These are phyloP conservation scores for Ciconia boyciana DNA, from an alignment of 2,113 vertebrate species.

Conservation along the genomic window DNA sequence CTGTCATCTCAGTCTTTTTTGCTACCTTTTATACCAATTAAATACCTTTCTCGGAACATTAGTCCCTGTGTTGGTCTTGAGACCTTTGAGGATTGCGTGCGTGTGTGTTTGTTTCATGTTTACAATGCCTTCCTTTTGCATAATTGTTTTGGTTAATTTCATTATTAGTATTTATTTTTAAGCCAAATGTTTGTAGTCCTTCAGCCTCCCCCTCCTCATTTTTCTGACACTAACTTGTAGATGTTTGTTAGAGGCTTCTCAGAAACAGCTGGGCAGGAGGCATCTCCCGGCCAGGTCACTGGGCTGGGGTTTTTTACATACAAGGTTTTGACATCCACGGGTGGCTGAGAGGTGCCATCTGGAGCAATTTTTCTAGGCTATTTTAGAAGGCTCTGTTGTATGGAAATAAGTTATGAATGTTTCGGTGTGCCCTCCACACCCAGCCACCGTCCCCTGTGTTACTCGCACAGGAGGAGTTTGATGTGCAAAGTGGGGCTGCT, in stretches of 20 bases:
- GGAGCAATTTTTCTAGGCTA: conserved; percentile 9
- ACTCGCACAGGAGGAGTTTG: neutral
- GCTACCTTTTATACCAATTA: conserved; percentile 78
- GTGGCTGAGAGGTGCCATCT: conserved; percentile 7
- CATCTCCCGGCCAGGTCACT: neutral
- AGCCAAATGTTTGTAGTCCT: conserved; percentile 76
- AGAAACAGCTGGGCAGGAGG: conserved; percentile 62
- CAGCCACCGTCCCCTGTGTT: neutral
- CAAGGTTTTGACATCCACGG: neutral
- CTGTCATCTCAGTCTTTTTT: conserved; percentile 56
- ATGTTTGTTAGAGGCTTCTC: conserved; percentile 62
- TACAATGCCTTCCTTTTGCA: conserved; percentile 71
- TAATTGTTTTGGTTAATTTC: conserved; percentile 73
- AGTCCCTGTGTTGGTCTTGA: conserved; percentile 64
- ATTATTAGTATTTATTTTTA: conserved; percentile 84
- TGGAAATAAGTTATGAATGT: neutral
- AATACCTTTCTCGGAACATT: conserved; percentile 81
- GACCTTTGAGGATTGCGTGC: conserved; percentile 61
- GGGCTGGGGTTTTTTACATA: conserved; percentile 17
- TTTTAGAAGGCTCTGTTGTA: conserved; percentile 43
- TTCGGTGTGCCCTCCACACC: neutral
- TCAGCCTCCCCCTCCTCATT: conserved; percentile 32
- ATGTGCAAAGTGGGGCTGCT: neutral
- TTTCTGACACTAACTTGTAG: conserved; percentile 75
- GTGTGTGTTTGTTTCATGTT: conserved; percentile 70